Percentiles rank a stretch among this genome's conserved stretches.
Conservation (phyloP, 2,888 invertebrate genomes). For the Drosophila mercatorum region DNA sequence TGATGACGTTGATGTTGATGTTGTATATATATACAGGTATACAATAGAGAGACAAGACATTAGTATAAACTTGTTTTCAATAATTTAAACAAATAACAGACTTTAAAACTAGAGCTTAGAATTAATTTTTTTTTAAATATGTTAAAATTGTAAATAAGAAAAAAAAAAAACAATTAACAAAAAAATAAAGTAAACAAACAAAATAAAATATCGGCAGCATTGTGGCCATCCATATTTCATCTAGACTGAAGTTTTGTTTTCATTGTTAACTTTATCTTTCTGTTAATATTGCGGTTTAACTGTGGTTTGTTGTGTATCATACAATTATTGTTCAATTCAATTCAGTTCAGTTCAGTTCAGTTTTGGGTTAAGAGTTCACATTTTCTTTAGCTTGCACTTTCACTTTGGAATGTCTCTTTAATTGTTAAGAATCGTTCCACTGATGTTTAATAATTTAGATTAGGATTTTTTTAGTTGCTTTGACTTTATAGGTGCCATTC, state of each 20-base stretch:
- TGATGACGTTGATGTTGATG: conserved; percentile 38
- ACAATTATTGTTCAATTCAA: conserved; percentile 25
- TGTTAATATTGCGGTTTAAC: conserved; percentile 45
- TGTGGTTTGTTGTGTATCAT: conserved; percentile 31
- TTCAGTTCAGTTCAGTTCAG: conserved; percentile 15
- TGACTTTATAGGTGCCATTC: neutral
- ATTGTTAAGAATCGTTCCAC: neutral
- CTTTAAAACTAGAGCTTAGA: conserved; percentile 65
- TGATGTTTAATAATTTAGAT: neutral
- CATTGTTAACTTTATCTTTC: conserved; percentile 33
- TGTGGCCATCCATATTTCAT: conserved; percentile 3
- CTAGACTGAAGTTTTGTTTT: conserved; percentile 16
- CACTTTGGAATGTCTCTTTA: conserved; percentile 21
- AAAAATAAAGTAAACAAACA: conserved; percentile 22
- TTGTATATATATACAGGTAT: conserved; percentile 76
- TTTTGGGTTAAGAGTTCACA: conserved; percentile 17
- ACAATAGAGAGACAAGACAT: conserved; percentile 79
- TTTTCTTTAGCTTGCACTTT: conserved; percentile 12
- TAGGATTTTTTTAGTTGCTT: neutral
- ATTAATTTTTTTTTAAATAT: conserved; percentile 44
- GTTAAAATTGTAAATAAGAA: conserved; percentile 16
- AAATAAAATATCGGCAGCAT: conserved; percentile 11
- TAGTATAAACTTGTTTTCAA: conserved; percentile 69
- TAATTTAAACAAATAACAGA: conserved; percentile 77
- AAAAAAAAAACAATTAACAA: conserved; percentile 8